Evolutionary conservation across 2,888 invertebrate species (phyloP).

Genomic region (Harmothoe impar): DNA sequence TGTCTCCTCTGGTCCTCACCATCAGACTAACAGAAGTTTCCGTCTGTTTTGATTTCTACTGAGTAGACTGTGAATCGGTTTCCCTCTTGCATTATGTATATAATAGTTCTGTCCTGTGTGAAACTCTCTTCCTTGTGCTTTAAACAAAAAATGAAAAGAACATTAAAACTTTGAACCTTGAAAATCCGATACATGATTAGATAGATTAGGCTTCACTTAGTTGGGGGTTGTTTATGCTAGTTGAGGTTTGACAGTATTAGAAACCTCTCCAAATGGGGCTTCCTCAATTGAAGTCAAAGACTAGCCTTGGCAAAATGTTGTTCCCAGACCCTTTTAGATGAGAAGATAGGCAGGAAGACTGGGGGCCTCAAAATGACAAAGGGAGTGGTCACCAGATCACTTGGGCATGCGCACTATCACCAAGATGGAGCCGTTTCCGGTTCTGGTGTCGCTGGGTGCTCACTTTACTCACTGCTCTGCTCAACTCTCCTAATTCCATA

Average conservation of each 20-base stretch:
- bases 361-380: not conserved
- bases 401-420: not conserved
- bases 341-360: slow-evolving; percentile 3
- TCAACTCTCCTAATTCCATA: slow-evolving; percentile 41
- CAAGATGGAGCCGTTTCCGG: not conserved
- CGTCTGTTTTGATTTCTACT: slow-evolving; percentile 18
- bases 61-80: slow-evolving; percentile 40
- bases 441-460: not conserved
- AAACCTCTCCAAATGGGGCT: not conserved
- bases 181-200: not conserved
- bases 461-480: slow-evolving; percentile 15
- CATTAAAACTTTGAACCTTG: not conserved
- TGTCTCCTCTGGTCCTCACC: slow-evolving; percentile 18
- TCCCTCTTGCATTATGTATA: slow-evolving; percentile 37
- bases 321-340: not conserved
- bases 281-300: not conserved
- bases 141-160: slow-evolving; percentile 21
- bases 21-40: slow-evolving; percentile 13
- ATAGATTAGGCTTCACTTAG: not conserved
- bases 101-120: slow-evolving; percentile 44
- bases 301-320: not conserved
- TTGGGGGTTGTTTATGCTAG: not conserved
- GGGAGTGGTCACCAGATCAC: slow-evolving; percentile 5
- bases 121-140: slow-evolving; percentile 51
- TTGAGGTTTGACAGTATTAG: not conserved